Evolutionary conservation across 2,888 invertebrate genomes (phyloP), one percentile per base, ranked within the genome.

Genomic region (Dermolepida albohirtum): DNA sequence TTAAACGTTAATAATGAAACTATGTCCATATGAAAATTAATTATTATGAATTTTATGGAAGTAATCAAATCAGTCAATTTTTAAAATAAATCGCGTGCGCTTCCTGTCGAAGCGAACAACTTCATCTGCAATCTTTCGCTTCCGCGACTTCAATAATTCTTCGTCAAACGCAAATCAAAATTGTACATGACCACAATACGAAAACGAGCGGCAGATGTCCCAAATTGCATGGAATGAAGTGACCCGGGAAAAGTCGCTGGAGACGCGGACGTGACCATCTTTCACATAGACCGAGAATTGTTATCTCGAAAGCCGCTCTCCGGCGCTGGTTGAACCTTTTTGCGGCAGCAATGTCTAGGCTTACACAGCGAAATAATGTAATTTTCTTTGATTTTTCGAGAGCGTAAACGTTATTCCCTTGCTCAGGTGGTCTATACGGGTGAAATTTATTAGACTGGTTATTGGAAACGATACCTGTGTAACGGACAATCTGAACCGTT

Each of bases 201-300:
- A 41, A 59, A 64, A 43, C 41, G 40, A 17, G 51, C 44, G 43
- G 27, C 43, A 66, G 69, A 66, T 66, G 69, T 55, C 69, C 16
- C 63, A 34, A 63, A 69, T 66, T 66, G 66, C 54, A 66, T 50
- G 44, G 41, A 51, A 69, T 63, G 63, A 66, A 66, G 63, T 69
- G 69, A 69, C 66, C 66, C 66, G 66, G 34, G 66, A 29, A 55
- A 67, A 65, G 62, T 44, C 44, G 63, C 49, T 55, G 66, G 43
- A 64, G 63, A 14, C 14, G 6, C 52, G 54, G 41, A 63, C 52
- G 62, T 66, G 69, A 63, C 50, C 67, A 62, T 67, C 63, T 52
- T 62, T 63, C 62, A 63, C 55, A 51, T 12, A 14, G 34, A 44
- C 54, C 47, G 65, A 52, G 65, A 65, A 65, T 65, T 65, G 55